phyloP scores from a whole-genome alignment of 2,113 vertebrate species.

The Cyphomyrus discorhynchus region DNA sequence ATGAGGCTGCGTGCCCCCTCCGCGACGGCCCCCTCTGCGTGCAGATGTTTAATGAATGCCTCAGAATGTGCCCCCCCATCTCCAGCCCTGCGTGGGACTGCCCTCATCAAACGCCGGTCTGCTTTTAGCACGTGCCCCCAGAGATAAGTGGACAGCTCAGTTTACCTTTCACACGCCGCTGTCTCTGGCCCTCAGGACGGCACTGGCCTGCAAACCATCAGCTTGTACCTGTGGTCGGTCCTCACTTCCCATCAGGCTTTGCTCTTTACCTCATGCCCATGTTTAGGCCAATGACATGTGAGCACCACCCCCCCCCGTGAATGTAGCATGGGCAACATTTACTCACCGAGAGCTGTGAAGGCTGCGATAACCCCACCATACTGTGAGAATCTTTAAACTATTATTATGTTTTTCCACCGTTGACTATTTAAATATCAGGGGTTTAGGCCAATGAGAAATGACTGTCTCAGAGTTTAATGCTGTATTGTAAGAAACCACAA shows the following conservation, averaged over 20 bases:
- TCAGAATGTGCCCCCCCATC: background rate
- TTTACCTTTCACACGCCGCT: slow-evolving; percentile 4
- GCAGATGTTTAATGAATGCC: slow-evolving; percentile 18
- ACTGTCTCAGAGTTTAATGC: background rate
- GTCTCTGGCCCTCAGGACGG: background rate
- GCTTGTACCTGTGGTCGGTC: background rate
- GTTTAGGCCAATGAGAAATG: background rate
- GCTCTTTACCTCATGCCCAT: background rate
- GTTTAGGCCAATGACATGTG: background rate
- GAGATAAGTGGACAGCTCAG: slow-evolving; percentile 7
- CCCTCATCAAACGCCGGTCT: slow-evolving; percentile 4
- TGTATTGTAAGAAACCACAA: slow-evolving; percentile 3
- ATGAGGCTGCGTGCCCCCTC: background rate
- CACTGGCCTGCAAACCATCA: background rate
- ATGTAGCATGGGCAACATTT: background rate
- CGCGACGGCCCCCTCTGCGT: background rate
- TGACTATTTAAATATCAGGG: background rate
- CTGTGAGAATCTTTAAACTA: background rate
- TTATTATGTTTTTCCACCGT: background rate
- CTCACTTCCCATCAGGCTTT: background rate
- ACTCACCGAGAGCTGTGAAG: slow-evolving; percentile 7
- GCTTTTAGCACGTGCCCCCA: background rate
- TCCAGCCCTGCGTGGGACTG: background rate
- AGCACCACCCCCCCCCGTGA: background rate
- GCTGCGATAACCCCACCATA: background rate